These are phyloP conservation scores for Empidonax alnorum DNA, from an alignment of 2,113 vertebrate species.

Conservation along the genomic window DNA sequence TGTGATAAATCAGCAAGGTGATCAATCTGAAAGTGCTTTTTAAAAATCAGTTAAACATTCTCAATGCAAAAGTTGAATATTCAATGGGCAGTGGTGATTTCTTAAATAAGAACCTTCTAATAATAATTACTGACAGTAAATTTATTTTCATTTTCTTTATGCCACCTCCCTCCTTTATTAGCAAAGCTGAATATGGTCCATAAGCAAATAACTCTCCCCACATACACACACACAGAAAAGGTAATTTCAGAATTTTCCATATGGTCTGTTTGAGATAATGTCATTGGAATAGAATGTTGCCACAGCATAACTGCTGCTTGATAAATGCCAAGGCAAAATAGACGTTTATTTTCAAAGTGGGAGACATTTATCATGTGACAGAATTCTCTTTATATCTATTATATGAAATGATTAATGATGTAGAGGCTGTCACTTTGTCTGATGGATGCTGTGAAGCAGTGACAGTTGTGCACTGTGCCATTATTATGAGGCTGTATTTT, in stretches of 20 bases:
- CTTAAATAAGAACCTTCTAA: background rate
- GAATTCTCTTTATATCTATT: constrained; percentile 63
- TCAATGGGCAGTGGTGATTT: background rate
- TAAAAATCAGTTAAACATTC: background rate
- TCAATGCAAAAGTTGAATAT: background rate
- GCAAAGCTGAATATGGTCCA: background rate
- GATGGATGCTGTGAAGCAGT: constrained; percentile 60
- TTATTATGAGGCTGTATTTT: constrained; percentile 42
- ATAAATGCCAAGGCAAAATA: constrained; percentile 68
- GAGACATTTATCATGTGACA: constrained; percentile 68
- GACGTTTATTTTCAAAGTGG: constrained; percentile 63
- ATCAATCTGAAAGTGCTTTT: background rate
- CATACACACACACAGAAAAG: background rate
- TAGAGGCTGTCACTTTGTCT: constrained; percentile 59
- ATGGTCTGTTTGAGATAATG: constrained; percentile 51
- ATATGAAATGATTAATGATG: constrained; percentile 69
- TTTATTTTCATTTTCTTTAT: constrained; percentile 14
- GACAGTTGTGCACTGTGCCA: constrained; percentile 39
- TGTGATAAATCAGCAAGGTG: background rate
- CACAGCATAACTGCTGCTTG: constrained; percentile 40
- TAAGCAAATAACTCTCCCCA: background rate
- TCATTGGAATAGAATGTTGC: constrained; percentile 45
- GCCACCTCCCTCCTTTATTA: background rate
- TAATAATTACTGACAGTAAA: background rate
- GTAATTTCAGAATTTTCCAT: constrained; percentile 20